A percentile compares a stretch with the other conserved stretches of the same genome.
Evolutionary conservation across 1,140 invertebrate genomes (phyloP).

Genomic region (Liolophura sinensis): DNA sequence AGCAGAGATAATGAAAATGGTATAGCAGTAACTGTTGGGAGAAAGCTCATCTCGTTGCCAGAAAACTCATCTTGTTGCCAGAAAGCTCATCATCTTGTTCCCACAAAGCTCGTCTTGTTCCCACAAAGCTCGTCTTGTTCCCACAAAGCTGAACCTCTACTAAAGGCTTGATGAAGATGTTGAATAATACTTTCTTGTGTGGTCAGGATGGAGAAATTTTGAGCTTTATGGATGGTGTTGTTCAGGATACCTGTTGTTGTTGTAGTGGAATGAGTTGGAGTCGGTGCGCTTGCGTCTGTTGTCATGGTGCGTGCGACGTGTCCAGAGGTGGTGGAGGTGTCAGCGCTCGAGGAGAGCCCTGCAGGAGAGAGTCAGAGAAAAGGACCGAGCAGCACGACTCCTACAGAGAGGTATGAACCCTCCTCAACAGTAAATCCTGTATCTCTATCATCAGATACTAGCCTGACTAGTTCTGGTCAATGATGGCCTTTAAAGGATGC

Average conservation of each 20-base stretch:
- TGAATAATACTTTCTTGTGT: too few species aligned
- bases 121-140: too few species aligned
- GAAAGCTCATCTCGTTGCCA: too few species aligned
- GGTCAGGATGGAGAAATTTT: too few species aligned
- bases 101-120: too few species aligned
- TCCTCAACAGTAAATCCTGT: not conserved
- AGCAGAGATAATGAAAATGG: too few species aligned
- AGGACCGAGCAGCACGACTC: not conserved
- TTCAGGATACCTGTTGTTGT: not conserved
- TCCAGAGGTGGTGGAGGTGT: slow-evolving; percentile 29
- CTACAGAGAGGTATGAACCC: slow-evolving; percentile 5
- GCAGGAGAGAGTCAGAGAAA: not conserved
- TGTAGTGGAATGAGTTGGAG: slow-evolving; percentile 33
- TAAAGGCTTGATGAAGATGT: too few species aligned
- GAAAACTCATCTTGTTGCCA: too few species aligned
- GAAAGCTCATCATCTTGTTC: too few species aligned
- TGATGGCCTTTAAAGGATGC: slow-evolving; percentile 6
- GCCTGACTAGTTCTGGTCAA: not conserved
- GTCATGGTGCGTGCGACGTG: slow-evolving; percentile 13
- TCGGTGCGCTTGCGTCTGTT: slow-evolving; percentile 16
- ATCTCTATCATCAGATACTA: not conserved
- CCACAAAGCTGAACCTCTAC: too few species aligned
- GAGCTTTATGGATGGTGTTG: not conserved
- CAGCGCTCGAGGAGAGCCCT: not conserved
- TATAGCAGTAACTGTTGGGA: too few species aligned